Percentiles rank a stretch among this genome's conserved stretches.
Evolutionary conservation across 2,113 vertebrate species (phyloP).

Genomic region (Plectropomus leopardus): DNA sequence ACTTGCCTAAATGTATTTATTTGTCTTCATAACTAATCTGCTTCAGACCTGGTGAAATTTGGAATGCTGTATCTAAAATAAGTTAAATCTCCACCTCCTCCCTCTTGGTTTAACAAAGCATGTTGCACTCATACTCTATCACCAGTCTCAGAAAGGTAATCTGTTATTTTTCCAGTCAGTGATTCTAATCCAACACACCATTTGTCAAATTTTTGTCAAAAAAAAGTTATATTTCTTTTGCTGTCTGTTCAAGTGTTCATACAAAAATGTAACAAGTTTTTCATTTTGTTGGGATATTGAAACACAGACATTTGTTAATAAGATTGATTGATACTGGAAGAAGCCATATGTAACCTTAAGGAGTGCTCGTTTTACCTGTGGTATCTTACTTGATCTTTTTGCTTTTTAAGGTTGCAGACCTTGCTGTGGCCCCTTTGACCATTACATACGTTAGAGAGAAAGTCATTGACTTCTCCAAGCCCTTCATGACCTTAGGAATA

Average conservation of each 20-base stretch:
- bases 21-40: not conserved
- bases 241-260: too few relatives aligned
- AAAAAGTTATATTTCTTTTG: too few relatives aligned
- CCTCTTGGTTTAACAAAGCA: not conserved
- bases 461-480: conserved; percentile 98
- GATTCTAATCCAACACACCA: too few relatives aligned
- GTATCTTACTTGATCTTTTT: not conserved
- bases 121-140: not conserved
- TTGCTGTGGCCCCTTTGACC: conserved; percentile 96
- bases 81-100: not conserved
- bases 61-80: not conserved
- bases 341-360: not conserved
- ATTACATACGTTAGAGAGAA: conserved; percentile 98
- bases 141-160: not conserved
- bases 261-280: not conserved
- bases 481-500: conserved; percentile 98
- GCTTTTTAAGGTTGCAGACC: conserved; percentile 91
- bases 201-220: too few relatives aligned
- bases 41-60: not conserved
- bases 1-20: not conserved
- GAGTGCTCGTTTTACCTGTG: not conserved
- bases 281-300: not conserved
- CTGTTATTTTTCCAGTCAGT: not conserved
- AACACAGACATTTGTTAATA: not conserved
- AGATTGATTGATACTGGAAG: not conserved